These are phyloP conservation scores for Dipus sagitta DNA, from an alignment of 2,797 vertebrate genomes.

Conservation along the genomic window DNA sequence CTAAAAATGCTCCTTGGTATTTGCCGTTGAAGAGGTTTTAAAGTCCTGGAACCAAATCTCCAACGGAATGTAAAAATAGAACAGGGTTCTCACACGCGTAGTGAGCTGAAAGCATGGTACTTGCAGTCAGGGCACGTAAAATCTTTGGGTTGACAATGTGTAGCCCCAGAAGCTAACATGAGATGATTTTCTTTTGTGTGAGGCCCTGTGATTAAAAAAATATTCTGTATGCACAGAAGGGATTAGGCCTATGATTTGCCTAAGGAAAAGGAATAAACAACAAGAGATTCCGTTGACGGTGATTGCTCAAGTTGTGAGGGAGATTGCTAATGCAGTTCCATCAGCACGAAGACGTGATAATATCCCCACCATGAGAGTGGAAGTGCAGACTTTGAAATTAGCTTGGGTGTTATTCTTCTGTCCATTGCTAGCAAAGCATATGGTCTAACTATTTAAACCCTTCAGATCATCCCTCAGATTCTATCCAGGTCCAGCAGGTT, in stretches of 20 bases:
- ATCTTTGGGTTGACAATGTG: not conserved
- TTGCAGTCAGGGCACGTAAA: not conserved
- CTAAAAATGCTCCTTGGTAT: not conserved
- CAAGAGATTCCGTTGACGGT: conserved; percentile 15
- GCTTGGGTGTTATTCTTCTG: not conserved
- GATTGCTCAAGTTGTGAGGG: not conserved
- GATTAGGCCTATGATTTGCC: not conserved
- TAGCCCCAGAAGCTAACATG: too few species aligned
- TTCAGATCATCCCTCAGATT: not conserved
- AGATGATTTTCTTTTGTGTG: not conserved
- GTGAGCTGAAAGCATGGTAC: not conserved
- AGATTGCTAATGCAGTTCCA: not conserved
- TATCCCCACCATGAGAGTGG: not conserved
- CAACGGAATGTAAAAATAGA: not conserved
- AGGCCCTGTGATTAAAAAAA: not conserved
- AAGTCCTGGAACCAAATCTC: conserved; percentile 29
- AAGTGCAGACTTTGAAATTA: not conserved
- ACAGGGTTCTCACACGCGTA: not conserved
- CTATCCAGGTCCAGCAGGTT: not conserved
- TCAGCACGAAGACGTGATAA: not conserved
- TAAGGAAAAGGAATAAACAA: not conserved
- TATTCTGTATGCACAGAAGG: not conserved
- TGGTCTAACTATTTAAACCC: not conserved
- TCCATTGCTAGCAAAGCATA: not conserved
- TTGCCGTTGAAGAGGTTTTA: conserved; percentile 31